Conservation (phyloP, 2,113 vertebrate species). For the Struthidea cinerea region DNA sequence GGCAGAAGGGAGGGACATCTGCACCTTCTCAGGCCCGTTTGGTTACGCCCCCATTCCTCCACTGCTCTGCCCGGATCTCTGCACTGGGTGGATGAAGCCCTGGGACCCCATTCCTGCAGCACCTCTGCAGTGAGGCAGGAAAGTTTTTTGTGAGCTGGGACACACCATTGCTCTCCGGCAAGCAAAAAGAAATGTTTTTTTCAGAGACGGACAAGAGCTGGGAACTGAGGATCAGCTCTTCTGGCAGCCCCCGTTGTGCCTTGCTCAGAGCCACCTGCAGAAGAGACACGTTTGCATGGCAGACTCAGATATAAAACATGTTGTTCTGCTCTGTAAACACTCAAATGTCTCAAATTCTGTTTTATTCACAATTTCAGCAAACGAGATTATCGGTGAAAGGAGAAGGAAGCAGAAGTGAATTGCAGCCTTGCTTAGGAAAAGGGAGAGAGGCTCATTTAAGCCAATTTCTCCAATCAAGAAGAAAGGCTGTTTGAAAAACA, state of each 20-base stretch:
- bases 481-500: constrained; percentile 28
- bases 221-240: neutral
- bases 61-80: neutral
- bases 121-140: neutral
- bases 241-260: neutral
- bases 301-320: neutral
- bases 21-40: neutral
- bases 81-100: neutral
- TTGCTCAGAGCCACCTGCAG: neutral
- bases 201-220: neutral
- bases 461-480: constrained; percentile 26
- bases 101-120: neutral
- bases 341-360: neutral
- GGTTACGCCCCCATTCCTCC: neutral
- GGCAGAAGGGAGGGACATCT: constrained; percentile 51
- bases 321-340: neutral
- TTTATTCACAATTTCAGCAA: neutral
- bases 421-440: neutral
- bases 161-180: neutral
- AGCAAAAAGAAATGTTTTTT: neutral
- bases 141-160: neutral
- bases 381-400: neutral
- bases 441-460: neutral
- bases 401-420: neutral
- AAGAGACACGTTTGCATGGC: neutral